A percentile compares a stretch with the other conserved stretches of the same genome.
Conservation (phyloP, 2,113 vertebrate genomes). For the Coracopsis vasa region DNA sequence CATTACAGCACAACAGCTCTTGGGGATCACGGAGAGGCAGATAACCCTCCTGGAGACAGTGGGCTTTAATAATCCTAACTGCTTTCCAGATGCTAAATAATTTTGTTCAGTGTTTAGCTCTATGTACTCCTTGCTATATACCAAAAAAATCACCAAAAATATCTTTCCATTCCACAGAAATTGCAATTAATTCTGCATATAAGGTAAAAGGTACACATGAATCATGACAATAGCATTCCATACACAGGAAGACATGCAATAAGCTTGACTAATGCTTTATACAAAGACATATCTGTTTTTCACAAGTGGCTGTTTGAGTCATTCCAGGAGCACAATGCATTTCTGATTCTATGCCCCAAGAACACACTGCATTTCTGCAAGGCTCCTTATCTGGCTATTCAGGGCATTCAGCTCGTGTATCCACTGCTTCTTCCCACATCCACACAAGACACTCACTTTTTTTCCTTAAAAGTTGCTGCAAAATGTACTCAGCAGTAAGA, state of each 20-base stretch:
- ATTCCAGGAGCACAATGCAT: neutral
- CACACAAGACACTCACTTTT: neutral
- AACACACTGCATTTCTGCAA: neutral
- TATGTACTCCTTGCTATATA: neutral
- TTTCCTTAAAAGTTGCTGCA: neutral
- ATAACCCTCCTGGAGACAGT: neutral
- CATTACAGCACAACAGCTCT: neutral
- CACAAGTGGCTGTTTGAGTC: neutral
- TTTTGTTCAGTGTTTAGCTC: neutral
- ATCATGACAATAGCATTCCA: neutral
- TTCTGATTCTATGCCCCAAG: neutral
- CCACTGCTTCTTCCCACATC: neutral
- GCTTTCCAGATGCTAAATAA: neutral
- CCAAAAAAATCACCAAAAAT: neutral
- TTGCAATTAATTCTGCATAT: neutral
- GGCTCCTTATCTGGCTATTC: neutral
- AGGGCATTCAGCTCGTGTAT: neutral
- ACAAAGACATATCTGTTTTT: neutral
- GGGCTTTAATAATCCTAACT: neutral
- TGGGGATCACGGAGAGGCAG: neutral
- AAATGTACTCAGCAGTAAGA: neutral
- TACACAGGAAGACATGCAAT: neutral
- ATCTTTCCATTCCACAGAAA: neutral
- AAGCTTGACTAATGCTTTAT: neutral
- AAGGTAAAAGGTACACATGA: neutral